Evolutionary conservation across 2,888 invertebrate genomes (phyloP).

Genomic region (Rotaria macrura): DNA sequence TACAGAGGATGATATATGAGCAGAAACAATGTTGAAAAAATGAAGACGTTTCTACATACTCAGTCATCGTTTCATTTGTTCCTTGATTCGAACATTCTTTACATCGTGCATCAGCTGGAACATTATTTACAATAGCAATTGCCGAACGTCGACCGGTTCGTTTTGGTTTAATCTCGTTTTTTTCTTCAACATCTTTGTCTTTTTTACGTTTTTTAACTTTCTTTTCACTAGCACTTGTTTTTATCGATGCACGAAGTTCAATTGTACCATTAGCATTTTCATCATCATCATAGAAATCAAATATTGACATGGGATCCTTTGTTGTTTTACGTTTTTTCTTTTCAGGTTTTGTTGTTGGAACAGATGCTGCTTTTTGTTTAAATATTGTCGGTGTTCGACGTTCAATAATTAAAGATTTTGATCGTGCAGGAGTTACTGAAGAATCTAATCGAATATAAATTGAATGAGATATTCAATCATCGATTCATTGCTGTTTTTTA

Average conservation of each 20-base stretch:
- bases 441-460: not conserved
- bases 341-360: not conserved
- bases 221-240: not conserved
- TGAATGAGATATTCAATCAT: no score
- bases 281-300: not conserved
- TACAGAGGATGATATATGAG: not conserved
- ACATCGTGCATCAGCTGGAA: not conserved
- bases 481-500: not conserved
- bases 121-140: not conserved
- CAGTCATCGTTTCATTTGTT: not conserved
- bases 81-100: not conserved
- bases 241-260: not conserved
- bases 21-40: not conserved
- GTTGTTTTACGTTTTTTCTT: not conserved
- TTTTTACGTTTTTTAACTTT: not conserved
- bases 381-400: not conserved
- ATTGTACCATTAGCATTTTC: not conserved
- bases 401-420: not conserved
- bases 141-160: not conserved
- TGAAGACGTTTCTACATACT: not conserved
- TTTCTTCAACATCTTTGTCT: not conserved
- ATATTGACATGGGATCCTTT: constrained; percentile 18
- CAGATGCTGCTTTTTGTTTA: not conserved
- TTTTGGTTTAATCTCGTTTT: not conserved
- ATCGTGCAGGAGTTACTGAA: not conserved